phyloP scores from a whole-genome alignment of 2,888 invertebrate species.

The Scaptomyza reducta region DNA sequence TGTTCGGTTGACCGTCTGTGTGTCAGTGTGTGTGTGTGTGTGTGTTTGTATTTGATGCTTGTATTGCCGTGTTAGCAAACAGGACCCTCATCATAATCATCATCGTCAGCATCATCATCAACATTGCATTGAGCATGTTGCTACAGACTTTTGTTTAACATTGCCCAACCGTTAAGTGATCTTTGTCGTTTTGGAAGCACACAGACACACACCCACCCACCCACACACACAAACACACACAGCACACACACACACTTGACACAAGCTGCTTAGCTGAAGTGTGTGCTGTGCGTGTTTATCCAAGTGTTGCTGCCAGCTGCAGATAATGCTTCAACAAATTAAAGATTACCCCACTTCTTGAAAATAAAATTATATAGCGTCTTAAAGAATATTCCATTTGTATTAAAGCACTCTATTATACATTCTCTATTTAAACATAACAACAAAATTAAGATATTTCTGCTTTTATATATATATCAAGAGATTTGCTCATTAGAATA shows the following conservation, averaged over 20 bases:
- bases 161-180: constrained; percentile 67
- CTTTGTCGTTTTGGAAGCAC: constrained; percentile 50
- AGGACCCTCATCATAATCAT: constrained; percentile 66
- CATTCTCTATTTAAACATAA: neutral
- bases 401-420: neutral
- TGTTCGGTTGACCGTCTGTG: constrained; percentile 24
- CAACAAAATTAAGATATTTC: neutral
- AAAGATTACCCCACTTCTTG: neutral
- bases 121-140: constrained; percentile 48
- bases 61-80: constrained; percentile 55
- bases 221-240: constrained; percentile 13
- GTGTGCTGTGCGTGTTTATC: constrained; percentile 9
- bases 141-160: constrained; percentile 65
- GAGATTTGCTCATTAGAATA: neutral
- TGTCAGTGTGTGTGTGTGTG: constrained; percentile 13
- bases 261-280: constrained; percentile 23
- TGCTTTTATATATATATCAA: too few species aligned
- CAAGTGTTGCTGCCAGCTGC: constrained; percentile 35
- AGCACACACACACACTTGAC: constrained; percentile 17
- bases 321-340: constrained; percentile 38
- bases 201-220: constrained; percentile 11
- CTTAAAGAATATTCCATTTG: neutral
- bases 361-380: neutral
- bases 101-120: constrained; percentile 29
- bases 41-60: constrained; percentile 45